Base-by-base conservation (phyloP, 2,888 invertebrate genomes). In the Spicauda simplicius region DNA sequence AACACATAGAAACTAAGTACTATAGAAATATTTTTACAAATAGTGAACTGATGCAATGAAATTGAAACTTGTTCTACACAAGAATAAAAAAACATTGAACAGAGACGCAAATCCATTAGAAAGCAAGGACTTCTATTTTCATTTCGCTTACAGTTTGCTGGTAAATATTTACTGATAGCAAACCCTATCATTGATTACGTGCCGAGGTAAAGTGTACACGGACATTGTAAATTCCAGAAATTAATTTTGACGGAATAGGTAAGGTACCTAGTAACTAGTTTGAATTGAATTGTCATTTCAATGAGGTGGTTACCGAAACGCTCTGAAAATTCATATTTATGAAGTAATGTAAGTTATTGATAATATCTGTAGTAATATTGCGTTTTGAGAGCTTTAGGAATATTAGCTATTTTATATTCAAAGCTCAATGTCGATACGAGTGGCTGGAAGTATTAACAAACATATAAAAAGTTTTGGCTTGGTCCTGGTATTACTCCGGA, bases 391-490 rank as follows among this genome's bases (percentile, higher is more conserved):
- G 18, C 48, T 48, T 54, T 33, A 60, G 48, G 45, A 60, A 59
- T 66, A 60, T 30, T 37, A 33, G 48, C 14, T 45, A 58, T 64
- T 66, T 60, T 48, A 64, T 67, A 60, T 67, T 61, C 37, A 67
- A 67, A 62, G 25, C 65, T 12, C 50, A 56, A 67, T 61, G 55
- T 50, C 50, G 16, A 61, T 52, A 52, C 67, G 62, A 61, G 66
- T 64, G 63, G 45, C n/a, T 60, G 63, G 55, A 67, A 63, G 62
- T 58, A 52, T 60, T 67, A 67, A 56, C 50, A 67, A 70, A 69
- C 65, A 66, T 67, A 53, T 53, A 66, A 50, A 69, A 73, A 70
- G 67, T 71, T 72, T 72, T 73, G 71, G 71, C 71, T 70, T 60
- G 37, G 59, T 69, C 50, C 59, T 69, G 60, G 53, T 55, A 69